Conservation (phyloP, 2,888 invertebrate genomes). For the Macaria notata region DNA sequence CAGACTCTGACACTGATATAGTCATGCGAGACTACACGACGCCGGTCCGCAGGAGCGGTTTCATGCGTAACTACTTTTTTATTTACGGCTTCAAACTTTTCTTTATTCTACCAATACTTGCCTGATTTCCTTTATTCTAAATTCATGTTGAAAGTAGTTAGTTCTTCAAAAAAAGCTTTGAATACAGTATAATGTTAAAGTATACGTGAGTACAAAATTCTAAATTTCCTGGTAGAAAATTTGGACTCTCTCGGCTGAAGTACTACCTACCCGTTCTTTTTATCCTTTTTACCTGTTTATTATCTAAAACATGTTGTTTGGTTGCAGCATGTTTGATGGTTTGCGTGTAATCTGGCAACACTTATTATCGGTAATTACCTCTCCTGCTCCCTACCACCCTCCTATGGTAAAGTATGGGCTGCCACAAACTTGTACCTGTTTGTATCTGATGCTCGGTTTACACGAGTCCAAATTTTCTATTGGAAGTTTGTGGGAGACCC, state of each 20-base stretch:
- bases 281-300: slow-evolving; percentile 22
- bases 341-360: slow-evolving; percentile 79
- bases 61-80: no score
- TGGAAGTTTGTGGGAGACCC: slow-evolving; percentile 71
- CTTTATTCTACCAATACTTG: no score
- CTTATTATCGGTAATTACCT: slow-evolving; percentile 74
- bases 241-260: slow-evolving; percentile 69
- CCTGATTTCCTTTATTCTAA: no score
- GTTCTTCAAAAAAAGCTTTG: no score
- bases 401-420: slow-evolving; percentile 46
- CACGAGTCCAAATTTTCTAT: slow-evolving; percentile 64
- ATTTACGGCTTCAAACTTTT: no score
- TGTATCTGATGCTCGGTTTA: slow-evolving; percentile 52
- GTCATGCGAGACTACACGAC: no score
- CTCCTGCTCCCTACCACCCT: slow-evolving; percentile 41
- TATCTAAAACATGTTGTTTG: slow-evolving; percentile 53
- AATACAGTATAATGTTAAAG: no score
- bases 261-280: slow-evolving; percentile 25
- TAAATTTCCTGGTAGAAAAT: slow-evolving; percentile 41
- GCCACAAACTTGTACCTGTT: slow-evolving; percentile 63
- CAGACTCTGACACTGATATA: no score
- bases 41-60: no score
- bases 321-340: slow-evolving; percentile 81
- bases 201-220: no score
- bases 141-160: no score